Base-by-base conservation (phyloP, 2,113 vertebrate species). In the Puma concolor region DNA sequence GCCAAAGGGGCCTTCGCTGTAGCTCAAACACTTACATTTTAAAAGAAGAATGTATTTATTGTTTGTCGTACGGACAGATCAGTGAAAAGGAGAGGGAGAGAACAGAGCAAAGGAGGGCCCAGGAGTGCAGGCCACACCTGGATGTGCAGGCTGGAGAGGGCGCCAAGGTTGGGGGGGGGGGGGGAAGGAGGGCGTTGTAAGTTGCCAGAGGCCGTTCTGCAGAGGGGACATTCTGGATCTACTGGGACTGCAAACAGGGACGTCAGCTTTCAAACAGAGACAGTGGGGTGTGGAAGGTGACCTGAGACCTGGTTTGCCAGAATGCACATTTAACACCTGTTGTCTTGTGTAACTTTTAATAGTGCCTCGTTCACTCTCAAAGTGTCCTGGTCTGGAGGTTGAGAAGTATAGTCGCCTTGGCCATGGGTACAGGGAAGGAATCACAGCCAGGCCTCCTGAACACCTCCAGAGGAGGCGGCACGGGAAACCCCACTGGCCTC, bases 111-210 rank as follows among this genome's bases (percentile, higher is more conserved):
- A 48, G 44, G 57, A 31, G 85, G 6, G 27, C 27, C 17, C 7
- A 25, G 36, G 52, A 36, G 23, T 27, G 3, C 2, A 10, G 17
- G 36, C 13, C 36, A 74, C 60, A 41, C 41, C 10, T 77, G 25
- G 21, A 44, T 41, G 15, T 8, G 48, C n/a, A 71, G 72, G n/a
- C 38, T 13, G 1, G 31, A 33, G 11, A 13, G 6, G 41, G 33
- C 13, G 3, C 44, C 9, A 0, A 13, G n/a, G 48, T 1, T 44
- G n/a, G 16, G 38, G 2, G 29, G 13, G 69, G 27, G 33, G 1
- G 19, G 13, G 69, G 27, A n/a, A n/a, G n/a, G 16, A 33, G 1
- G 19, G 13, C 33, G 21, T 33, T 12, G 12, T 66, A 10, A 69
- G 50, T 41, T 2, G 9, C 67, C 9, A 29, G 27, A 87, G 21